Conservation (phyloP, 2,888 invertebrate genomes). For the Platycheirus albimanus region DNA sequence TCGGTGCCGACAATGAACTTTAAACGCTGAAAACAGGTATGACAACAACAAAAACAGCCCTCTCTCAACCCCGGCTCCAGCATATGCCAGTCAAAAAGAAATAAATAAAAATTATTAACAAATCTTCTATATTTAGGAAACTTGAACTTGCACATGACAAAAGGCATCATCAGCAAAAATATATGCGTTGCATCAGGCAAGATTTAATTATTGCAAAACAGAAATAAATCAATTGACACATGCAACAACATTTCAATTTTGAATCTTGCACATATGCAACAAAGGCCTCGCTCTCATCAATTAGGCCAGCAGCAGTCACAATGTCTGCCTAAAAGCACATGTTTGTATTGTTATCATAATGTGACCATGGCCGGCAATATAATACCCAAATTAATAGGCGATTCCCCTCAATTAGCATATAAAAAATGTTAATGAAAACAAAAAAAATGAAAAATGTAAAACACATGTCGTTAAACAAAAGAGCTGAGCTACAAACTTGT, state of each 20-base stretch:
- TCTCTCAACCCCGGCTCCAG: conserved; percentile 9
- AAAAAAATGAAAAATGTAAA: conserved; percentile 25
- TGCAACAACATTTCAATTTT: not conserved
- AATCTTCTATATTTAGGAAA: conserved; percentile 54
- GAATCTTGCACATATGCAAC: not conserved
- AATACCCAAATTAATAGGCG: conserved; percentile 54
- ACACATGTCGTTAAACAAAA: conserved; percentile 60
- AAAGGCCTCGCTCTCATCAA: not conserved
- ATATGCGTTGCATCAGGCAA: not conserved
- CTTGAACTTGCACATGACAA: conserved; percentile 60
- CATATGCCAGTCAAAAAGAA: conserved; percentile 1
- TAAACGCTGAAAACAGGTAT: conserved; percentile 37
- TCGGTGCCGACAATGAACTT: conserved; percentile 58
- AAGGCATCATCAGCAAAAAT: not conserved
- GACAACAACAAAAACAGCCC: conserved; percentile 21
- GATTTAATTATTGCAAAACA: conserved; percentile 23
- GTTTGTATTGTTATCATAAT: conserved; percentile 19
- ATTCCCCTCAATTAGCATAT: conserved; percentile 59
- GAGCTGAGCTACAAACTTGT: conserved; percentile 49
- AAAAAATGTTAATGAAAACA: conserved; percentile 40
- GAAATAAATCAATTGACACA: conserved; percentile 29
- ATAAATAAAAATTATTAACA: conserved; percentile 16
- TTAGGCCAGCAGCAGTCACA: not conserved
- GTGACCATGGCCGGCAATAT: conserved; percentile 53
- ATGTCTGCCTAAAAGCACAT: conserved; percentile 15